A percentile compares a stretch with the other conserved stretches of the same genome.
These are phyloP conservation scores for Amaurobius ferox DNA, from an alignment of 2,888 invertebrate species.

Conservation along the genomic window DNA sequence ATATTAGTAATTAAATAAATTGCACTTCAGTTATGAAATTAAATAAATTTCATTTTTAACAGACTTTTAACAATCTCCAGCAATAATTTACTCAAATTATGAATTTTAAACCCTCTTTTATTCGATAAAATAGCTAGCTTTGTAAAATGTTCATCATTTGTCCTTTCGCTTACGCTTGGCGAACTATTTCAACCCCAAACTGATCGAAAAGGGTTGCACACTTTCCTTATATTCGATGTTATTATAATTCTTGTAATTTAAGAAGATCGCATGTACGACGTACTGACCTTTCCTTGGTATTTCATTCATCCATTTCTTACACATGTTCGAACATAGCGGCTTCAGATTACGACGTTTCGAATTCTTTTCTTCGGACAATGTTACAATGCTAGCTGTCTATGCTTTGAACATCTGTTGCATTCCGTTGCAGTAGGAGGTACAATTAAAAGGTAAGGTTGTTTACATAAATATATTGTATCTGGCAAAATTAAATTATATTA, in stretches of 20 bases:
- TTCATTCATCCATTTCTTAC: constrained; percentile 2
- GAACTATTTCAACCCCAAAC: not conserved
- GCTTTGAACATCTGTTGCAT: no score
- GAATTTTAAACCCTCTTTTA: no score
- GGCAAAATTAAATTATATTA: no score
- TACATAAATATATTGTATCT: no score
- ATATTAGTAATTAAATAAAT: no score
- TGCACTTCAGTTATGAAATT: no score
- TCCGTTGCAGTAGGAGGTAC: not conserved
- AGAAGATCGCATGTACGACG: constrained; percentile 28
- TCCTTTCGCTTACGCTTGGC: not conserved
- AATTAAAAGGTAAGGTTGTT: not conserved
- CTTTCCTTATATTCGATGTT: not conserved
- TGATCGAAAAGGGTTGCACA: not conserved
- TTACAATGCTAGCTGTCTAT: no score
- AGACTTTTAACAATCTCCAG: no score
- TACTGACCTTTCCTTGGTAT: not conserved
- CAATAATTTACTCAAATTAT: no score
- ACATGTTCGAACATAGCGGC: not conserved
- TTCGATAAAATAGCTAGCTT: no score
- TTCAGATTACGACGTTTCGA: constrained; percentile 18
- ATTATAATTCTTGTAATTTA: constrained; percentile 12
- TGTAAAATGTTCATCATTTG: no score
- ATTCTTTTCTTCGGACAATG: constrained; percentile 15
- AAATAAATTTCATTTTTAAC: no score